phyloP scores from a whole-genome alignment of 2,113 vertebrate species.

The Phyllostomus discolor region DNA sequence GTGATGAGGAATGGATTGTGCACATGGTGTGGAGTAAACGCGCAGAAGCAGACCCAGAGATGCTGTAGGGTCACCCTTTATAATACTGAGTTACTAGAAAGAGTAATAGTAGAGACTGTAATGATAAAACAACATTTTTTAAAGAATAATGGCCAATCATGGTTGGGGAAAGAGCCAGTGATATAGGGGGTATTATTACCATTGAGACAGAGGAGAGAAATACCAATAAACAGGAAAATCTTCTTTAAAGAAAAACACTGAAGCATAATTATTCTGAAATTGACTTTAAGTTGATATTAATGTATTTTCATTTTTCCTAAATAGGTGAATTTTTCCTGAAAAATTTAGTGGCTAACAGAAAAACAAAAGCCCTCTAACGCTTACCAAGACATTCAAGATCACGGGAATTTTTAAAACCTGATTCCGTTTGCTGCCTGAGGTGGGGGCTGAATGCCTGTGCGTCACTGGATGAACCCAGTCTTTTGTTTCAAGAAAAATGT shows the following conservation, averaged over 20 bases:
- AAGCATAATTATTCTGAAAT: slow-evolving; percentile 7
- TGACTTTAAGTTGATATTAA: not conserved
- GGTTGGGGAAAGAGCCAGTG: not conserved
- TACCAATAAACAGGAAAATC: not conserved
- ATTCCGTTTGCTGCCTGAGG: not conserved
- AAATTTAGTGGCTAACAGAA: slow-evolving; percentile 91
- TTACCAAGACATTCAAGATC: slow-evolving; percentile 15
- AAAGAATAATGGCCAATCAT: not conserved
- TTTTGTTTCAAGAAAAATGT: not conserved
- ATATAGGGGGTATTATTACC: not conserved
- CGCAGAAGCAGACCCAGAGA: not conserved
- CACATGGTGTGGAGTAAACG: not conserved
- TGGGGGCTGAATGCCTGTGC: not conserved
- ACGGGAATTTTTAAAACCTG: not conserved
- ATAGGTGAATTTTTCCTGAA: slow-evolving; percentile 98
- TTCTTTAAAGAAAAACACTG: not conserved
- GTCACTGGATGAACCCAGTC: not conserved
- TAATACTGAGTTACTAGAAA: not conserved
- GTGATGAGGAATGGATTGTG: not conserved
- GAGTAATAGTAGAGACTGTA: not conserved
- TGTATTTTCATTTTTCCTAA: slow-evolving; percentile 45
- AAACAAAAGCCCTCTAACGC: slow-evolving; percentile 79
- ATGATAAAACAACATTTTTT: not conserved
- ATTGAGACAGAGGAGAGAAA: not conserved
- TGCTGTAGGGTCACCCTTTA: not conserved